A percentile compares a stretch with the other conserved stretches of the same genome.
Evolutionary conservation across 2,888 invertebrate genomes (phyloP).

Genomic region (Tipula vernalis): DNA sequence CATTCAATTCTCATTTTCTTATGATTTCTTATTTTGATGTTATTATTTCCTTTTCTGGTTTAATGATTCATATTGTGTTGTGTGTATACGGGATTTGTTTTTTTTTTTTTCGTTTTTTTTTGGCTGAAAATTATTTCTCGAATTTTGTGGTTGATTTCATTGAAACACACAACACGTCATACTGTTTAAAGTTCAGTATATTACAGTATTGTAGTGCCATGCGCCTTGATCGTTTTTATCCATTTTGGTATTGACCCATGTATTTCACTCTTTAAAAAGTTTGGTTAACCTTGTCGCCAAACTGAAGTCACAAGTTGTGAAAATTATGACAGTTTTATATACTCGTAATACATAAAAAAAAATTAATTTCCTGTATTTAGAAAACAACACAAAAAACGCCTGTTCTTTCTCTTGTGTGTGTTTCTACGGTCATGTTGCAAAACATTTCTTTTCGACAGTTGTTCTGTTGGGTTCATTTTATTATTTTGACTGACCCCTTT

Average conservation of each 20-base stretch:
- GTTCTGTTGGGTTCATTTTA: neutral
- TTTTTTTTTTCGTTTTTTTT: neutral
- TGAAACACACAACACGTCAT: neutral
- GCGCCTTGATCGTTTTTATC: neutral
- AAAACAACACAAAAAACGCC: neutral
- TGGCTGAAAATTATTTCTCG: neutral
- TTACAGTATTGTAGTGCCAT: neutral
- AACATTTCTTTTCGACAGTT: conserved; percentile 4
- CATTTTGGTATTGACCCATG: neutral
- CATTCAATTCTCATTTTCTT: neutral
- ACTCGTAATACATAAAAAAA: neutral
- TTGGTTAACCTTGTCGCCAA: neutral
- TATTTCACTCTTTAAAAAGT: neutral
- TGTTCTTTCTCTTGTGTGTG: neutral
- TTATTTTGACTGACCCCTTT: neutral
- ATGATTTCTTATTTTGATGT: neutral
- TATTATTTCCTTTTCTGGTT: neutral
- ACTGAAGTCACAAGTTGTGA: neutral
- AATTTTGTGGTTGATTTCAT: neutral
- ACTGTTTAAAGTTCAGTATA: neutral
- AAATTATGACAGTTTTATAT: conserved; percentile 4
- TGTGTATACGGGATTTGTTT: neutral
- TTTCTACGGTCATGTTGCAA: neutral
- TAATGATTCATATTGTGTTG: neutral
- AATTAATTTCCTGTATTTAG: neutral